phyloP scores from a whole-genome alignment of 2,888 invertebrate species.

The Liopterus haemorrhoidalis region DNA sequence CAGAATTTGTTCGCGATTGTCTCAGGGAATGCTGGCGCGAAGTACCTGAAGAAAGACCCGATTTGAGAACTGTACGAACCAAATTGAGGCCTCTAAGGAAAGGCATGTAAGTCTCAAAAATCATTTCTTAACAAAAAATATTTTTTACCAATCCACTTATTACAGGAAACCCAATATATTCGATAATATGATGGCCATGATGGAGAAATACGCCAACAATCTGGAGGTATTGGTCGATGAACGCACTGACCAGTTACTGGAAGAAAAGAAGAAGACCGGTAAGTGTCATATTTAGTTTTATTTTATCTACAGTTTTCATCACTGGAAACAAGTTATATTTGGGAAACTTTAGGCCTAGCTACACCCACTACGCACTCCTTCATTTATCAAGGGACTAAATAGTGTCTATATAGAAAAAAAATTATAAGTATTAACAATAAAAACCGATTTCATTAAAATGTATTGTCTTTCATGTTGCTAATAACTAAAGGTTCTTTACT shows the following conservation, averaged over 20 bases:
- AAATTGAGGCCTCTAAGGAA: conserved; percentile 74
- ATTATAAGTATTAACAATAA: too few species aligned
- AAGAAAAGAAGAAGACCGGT: conserved; percentile 96
- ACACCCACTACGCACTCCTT: too few species aligned
- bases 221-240: conserved; percentile 90
- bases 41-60: conserved; percentile 70
- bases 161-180: conserved; percentile 88
- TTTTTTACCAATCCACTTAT: conserved; percentile 13
- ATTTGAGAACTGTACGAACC: conserved; percentile 75
- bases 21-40: conserved; percentile 85
- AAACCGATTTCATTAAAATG: too few species aligned
- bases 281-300: conserved; percentile 28
- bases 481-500: too few species aligned
- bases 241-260: conserved; percentile 84
- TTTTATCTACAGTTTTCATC: too few species aligned
- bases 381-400: too few species aligned
- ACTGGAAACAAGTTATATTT: too few species aligned
- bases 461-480: too few species aligned
- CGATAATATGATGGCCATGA: conserved; percentile 97
- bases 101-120: conserved; percentile 68
- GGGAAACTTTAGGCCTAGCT: too few species aligned
- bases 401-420: too few species aligned
- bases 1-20: conserved; percentile 81
- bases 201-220: conserved; percentile 96
- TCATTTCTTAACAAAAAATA: background rate